Evolutionary conservation across 2,888 invertebrate genomes (phyloP).

Genomic region (Pedicia rivosa): DNA sequence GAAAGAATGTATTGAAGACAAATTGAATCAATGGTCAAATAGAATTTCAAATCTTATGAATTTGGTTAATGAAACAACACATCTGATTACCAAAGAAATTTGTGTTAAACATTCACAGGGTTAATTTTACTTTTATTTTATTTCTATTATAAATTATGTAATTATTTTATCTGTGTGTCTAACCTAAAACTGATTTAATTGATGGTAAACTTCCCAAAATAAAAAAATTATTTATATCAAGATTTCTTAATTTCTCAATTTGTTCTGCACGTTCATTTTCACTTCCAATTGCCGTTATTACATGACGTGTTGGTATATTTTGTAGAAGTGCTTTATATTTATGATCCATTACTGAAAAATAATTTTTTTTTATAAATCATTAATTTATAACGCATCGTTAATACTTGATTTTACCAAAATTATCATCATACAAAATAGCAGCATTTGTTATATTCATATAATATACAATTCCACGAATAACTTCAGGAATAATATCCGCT

Average conservation of each 20-base stretch:
- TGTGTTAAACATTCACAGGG: too few species aligned
- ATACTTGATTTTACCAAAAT: constrained; percentile 41
- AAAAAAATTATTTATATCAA: constrained; percentile 84
- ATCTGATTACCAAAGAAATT: constrained; percentile 91
- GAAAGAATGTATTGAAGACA: constrained; percentile 68
- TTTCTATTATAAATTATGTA: too few species aligned
- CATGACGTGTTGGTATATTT: constrained; percentile 80
- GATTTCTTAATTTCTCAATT: constrained; percentile 51
- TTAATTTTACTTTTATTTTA: too few species aligned
- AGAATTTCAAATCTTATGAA: constrained; percentile 74
- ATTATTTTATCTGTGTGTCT: too few species aligned
- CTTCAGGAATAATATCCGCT: constrained; percentile 68
- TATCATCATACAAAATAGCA: constrained; percentile 78
- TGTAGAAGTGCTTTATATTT: constrained; percentile 81
- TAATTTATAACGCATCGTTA: constrained; percentile 1
- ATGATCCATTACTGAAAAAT: constrained; percentile 89
- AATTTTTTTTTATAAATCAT: constrained; percentile 34
- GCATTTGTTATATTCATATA: constrained; percentile 81
- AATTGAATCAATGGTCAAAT: constrained; percentile 80
- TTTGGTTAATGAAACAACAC: constrained; percentile 80
- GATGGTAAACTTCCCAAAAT: constrained; percentile 58
- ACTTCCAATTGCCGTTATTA: constrained; percentile 53
- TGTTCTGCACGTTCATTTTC: constrained; percentile 41
- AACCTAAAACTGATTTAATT: constrained; percentile 50
- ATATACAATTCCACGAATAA: constrained; percentile 62